Conservation (phyloP, 2,113 vertebrate genomes). For the Dipodomys stephensi region DNA sequence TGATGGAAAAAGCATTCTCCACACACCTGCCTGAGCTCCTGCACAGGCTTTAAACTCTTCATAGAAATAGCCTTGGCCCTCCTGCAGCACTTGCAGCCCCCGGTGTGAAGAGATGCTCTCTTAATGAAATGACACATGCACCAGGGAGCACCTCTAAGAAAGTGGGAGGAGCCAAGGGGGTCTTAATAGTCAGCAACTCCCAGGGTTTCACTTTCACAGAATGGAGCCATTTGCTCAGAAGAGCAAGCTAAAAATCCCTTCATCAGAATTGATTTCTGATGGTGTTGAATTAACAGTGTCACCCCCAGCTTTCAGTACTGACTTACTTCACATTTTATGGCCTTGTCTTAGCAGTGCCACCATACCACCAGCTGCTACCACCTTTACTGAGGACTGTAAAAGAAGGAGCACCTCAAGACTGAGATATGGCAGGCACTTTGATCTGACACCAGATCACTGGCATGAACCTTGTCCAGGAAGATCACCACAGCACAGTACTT, state of each 20-base stretch:
- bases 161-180: not conserved
- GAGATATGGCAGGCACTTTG: no score
- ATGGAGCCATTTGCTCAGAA: not conserved
- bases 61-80: not conserved
- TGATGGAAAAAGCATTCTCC: not conserved
- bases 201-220: not conserved
- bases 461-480: no score
- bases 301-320: not conserved
- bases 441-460: no score
- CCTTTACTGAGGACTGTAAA: no score
- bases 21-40: not conserved
- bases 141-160: not conserved
- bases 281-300: not conserved
- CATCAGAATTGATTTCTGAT: not conserved
- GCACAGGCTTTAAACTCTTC: not conserved
- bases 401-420: no score
- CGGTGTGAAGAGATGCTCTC: not conserved
- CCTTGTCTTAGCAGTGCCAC: not conserved
- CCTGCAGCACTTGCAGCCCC: not conserved
- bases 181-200: not conserved
- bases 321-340: not conserved
- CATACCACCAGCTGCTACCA: no score
- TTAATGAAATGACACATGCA: not conserved
- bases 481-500: no score
- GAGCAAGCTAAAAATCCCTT: not conserved